Conservation (phyloP, 2,888 invertebrate genomes). For the Acronicta aceris region DNA sequence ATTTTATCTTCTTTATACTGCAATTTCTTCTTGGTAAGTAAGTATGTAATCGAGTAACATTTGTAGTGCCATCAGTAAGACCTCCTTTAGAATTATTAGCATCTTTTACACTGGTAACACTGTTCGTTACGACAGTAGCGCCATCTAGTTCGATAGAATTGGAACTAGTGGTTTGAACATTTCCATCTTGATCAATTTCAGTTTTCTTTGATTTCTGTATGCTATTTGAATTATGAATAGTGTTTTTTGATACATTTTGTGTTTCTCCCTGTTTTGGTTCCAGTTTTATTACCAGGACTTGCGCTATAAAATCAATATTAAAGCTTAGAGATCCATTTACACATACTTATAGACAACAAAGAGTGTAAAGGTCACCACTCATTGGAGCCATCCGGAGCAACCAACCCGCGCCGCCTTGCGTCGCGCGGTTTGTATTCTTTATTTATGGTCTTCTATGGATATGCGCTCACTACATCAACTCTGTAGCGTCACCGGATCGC, state of each 20-base stretch:
- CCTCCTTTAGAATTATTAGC: neutral
- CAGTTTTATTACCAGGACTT: slow-evolving; percentile 47
- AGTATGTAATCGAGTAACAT: neutral
- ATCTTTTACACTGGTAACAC: neutral
- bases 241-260: neutral
- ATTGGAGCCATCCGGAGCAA: too few species aligned
- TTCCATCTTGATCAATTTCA: neutral
- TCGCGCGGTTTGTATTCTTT: too few species aligned
- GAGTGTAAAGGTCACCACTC: too few species aligned
- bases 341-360: too few species aligned
- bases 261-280: slow-evolving; percentile 19
- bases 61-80: neutral
- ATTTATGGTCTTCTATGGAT: too few species aligned
- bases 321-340: too few species aligned
- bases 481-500: too few species aligned
- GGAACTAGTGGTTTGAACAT: neutral
- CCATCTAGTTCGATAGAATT: neutral
- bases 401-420: too few species aligned
- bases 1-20: neutral
- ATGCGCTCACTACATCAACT: too few species aligned
- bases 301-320: slow-evolving; percentile 38
- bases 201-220: neutral
- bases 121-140: neutral
- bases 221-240: neutral
- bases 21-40: neutral